A percentile compares a stretch with the other conserved stretches of the same genome.
Evolutionary conservation across 2,113 vertebrate species (phyloP).

Genomic region (Vireo altiloquus): DNA sequence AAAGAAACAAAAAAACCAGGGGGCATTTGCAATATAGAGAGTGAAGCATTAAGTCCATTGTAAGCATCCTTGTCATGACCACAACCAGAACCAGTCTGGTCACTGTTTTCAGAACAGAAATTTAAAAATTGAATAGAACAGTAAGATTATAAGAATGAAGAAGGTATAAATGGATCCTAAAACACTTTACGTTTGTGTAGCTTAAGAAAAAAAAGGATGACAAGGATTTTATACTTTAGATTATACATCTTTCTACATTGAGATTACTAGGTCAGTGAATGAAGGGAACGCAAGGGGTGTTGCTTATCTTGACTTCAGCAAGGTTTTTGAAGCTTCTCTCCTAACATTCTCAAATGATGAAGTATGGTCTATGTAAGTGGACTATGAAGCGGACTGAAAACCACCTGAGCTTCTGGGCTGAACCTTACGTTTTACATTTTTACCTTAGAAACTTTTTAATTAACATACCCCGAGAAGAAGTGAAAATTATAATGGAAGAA

Average conservation of each 20-base stretch:
- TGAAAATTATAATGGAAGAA: background rate
- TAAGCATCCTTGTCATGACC: background rate
- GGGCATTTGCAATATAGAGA: background rate
- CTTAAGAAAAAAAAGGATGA: background rate
- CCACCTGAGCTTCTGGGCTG: background rate
- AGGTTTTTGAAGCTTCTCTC: background rate
- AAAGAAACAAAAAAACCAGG: background rate
- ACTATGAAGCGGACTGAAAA: background rate
- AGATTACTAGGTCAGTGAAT: background rate
- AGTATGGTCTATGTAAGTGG: background rate
- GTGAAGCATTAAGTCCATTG: background rate
- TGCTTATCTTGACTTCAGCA: background rate
- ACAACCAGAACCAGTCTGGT: background rate
- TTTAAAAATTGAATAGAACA: background rate
- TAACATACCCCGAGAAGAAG: background rate
- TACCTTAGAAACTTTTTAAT: background rate
- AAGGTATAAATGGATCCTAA: background rate
- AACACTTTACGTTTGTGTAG: background rate
- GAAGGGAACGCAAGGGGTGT: background rate
- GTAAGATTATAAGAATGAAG: background rate
- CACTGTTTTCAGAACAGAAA: background rate
- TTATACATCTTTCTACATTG: background rate
- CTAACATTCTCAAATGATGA: background rate
- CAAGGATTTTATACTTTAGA: background rate
- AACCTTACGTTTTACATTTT: background rate